A percentile compares a stretch with the other conserved stretches of the same genome.
These are phyloP conservation scores for Pseudochirops cupreus DNA, from an alignment of 2,797 vertebrate species.

Conservation along the genomic window DNA sequence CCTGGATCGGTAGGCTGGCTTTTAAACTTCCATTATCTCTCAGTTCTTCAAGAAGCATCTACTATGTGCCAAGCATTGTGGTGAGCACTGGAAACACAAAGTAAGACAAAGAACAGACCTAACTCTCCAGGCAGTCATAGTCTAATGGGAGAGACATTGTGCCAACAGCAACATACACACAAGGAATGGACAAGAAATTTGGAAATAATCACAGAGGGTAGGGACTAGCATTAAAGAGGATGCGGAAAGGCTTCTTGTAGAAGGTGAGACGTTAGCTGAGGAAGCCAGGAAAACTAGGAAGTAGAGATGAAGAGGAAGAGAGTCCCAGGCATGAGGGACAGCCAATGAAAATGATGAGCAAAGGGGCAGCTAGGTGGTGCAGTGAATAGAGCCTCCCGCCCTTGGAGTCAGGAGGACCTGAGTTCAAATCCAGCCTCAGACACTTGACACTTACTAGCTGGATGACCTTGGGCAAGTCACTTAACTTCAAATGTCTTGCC, in stretches of 20 bases:
- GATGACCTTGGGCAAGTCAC: too few species aligned
- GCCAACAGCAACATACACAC: background rate
- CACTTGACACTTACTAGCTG: too few species aligned
- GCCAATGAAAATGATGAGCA: background rate
- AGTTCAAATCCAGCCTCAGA: too few species aligned
- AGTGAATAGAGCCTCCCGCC: too few species aligned
- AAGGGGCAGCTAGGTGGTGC: background rate
- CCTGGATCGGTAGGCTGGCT: background rate
- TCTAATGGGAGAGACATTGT: background rate
- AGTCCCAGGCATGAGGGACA: background rate
- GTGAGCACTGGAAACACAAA: background rate
- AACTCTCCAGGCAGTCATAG: background rate
- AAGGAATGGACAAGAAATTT: background rate
- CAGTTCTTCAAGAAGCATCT: background rate
- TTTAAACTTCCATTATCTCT: background rate
- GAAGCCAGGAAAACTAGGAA: background rate
- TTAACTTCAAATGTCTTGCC: too few species aligned
- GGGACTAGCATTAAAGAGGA: background rate
- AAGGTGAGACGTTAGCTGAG: background rate
- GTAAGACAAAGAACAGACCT: background rate
- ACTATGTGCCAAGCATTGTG: background rate
- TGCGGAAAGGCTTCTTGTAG: background rate
- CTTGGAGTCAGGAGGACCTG: too few species aligned
- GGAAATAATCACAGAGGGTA: background rate
- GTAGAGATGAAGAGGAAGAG: background rate